A percentile compares a stretch with the other conserved stretches of the same genome.
Evolutionary conservation across 2,113 vertebrate genomes (phyloP).

Genomic region (Phylloscopus whistleri): DNA sequence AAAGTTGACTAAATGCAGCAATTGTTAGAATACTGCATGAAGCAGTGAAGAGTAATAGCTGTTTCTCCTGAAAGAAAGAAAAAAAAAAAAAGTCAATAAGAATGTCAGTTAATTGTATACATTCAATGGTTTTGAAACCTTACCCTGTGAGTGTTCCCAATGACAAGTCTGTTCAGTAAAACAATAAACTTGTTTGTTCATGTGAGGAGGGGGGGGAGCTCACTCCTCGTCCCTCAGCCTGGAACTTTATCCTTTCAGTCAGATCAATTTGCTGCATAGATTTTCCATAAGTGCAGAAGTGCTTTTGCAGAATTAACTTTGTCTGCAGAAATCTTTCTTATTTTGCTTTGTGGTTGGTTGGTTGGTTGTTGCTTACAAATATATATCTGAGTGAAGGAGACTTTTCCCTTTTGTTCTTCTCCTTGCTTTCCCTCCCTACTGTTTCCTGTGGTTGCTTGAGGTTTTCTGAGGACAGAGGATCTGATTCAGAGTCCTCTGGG

Average conservation of each 20-base stretch:
- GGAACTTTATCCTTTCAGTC: neutral
- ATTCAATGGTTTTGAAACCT: neutral
- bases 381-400: neutral
- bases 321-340: neutral
- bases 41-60: neutral
- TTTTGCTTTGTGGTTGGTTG: neutral
- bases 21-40: neutral
- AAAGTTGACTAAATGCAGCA: neutral
- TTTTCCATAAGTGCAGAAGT: slow-evolving; percentile 28
- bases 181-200: neutral
- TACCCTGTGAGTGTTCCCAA: neutral
- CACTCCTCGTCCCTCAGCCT: neutral
- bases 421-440: neutral
- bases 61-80: neutral
- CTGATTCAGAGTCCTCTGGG: neutral
- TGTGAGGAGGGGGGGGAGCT: neutral
- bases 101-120: neutral
- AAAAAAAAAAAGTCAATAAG: neutral
- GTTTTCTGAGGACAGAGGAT: neutral
- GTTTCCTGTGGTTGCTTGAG: neutral
- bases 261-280: neutral
- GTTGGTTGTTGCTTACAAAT: neutral
- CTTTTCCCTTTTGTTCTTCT: neutral
- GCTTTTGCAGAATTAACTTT: neutral
- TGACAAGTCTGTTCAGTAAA: neutral